Evolutionary conservation across 2,113 vertebrate genomes (phyloP).

Genomic region (Nerophis ophidion): DNA sequence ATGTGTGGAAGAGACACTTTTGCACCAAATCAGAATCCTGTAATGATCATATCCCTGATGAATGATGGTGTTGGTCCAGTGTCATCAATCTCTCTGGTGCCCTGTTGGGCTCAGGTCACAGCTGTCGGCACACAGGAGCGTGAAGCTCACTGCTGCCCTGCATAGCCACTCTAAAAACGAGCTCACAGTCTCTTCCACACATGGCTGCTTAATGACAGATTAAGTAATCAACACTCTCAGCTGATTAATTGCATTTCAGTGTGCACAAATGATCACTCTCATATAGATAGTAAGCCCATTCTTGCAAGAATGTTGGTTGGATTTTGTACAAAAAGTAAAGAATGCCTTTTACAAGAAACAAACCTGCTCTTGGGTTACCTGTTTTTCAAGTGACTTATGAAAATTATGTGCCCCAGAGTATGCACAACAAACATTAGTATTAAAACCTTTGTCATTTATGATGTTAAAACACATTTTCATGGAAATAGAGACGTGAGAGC

Average conservation of each 20-base stretch:
- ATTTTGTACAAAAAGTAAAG: neutral
- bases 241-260: conserved; percentile 63
- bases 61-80: conserved; percentile 53
- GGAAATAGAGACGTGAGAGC: conserved; percentile 12
- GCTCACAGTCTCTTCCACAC: conserved; percentile 26
- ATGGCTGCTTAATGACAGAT: conserved; percentile 61
- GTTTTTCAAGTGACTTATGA: too few species aligned
- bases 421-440: too few species aligned
- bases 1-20: conserved; percentile 31
- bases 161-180: conserved; percentile 17
- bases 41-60: conserved; percentile 50
- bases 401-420: too few species aligned
- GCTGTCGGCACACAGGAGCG: conserved; percentile 51
- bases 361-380: too few species aligned
- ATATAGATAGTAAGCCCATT: conserved; percentile 5
- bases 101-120: conserved; percentile 59
- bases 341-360: neutral
- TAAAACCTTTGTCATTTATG: too few species aligned
- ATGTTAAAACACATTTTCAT: neutral
- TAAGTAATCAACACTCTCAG: conserved; percentile 66
- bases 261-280: conserved; percentile 7
- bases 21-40: conserved; percentile 38
- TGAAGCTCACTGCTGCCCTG: conserved; percentile 33
- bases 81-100: conserved; percentile 63
- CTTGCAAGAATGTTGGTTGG: conserved; percentile 1